These are phyloP conservation scores for Tetraodon nigroviridis DNA, from an alignment of 2,113 vertebrate species.

Conservation along the genomic window DNA sequence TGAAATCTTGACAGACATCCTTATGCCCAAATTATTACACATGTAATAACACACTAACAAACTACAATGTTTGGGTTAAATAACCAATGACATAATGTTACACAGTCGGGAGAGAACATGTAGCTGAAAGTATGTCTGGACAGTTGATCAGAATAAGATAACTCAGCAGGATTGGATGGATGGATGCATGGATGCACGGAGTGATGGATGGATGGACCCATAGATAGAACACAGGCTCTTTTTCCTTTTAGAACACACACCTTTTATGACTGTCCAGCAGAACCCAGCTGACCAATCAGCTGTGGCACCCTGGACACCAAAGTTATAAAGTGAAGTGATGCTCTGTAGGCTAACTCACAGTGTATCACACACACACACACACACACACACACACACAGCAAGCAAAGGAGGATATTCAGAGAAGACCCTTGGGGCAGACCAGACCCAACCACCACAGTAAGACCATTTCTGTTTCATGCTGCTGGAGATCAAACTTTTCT, in stretches of 20 bases:
- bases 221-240: constrained; percentile 29
- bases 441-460: constrained; percentile 30
- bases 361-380: constrained; percentile 7
- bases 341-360: not conserved
- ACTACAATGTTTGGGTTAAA: not conserved
- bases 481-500: not conserved
- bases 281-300: constrained; percentile 19
- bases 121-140: not conserved
- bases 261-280: constrained; percentile 43
- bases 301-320: constrained; percentile 25
- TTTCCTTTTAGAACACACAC: too few species aligned
- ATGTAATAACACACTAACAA: not conserved
- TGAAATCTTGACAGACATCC: not conserved
- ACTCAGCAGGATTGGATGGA: not conserved
- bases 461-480: constrained; percentile 6
- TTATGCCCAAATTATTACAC: not conserved
- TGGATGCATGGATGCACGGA: not conserved
- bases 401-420: not conserved
- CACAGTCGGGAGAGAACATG: not conserved
- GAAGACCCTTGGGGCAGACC: not conserved
- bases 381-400: not conserved
- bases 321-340: constrained; percentile 54
- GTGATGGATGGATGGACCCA: constrained; percentile 12
- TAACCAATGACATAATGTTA: not conserved
- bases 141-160: too few species aligned